Conservation (phyloP, 2,113 vertebrate genomes). For the Cyanoderma ruficeps region DNA sequence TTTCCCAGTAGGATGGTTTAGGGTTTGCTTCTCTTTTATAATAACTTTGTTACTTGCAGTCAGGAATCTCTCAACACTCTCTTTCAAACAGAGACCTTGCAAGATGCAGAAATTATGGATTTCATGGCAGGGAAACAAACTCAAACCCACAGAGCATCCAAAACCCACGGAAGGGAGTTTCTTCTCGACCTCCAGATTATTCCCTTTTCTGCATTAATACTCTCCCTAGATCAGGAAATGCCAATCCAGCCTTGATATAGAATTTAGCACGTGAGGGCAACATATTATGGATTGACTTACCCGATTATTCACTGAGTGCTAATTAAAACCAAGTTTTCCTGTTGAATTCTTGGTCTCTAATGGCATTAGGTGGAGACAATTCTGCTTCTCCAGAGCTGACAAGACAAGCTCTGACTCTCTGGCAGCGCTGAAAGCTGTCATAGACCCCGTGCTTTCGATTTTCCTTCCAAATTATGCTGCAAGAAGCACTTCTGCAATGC, state of each 20-base stretch:
- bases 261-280: conserved; percentile 20
- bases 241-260: conserved; percentile 52
- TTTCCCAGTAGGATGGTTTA: background rate
- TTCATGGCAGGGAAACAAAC: background rate
- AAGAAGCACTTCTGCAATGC: conserved; percentile 64
- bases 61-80: background rate
- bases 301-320: conserved; percentile 75
- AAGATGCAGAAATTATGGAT: background rate
- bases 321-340: conserved; percentile 77
- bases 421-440: conserved; percentile 46
- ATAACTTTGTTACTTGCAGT: background rate
- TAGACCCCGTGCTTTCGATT: background rate
- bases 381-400: conserved; percentile 66
- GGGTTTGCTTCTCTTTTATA: background rate
- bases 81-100: background rate
- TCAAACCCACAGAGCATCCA: accelerated
- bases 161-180: accelerated
- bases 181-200: background rate
- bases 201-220: background rate
- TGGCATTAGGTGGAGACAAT: conserved; percentile 67
- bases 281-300: conserved; percentile 70
- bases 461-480: conserved; percentile 52
- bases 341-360: conserved; percentile 79
- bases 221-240: background rate
- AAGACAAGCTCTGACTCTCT: background rate